phyloP scores from a whole-genome alignment of 2,797 vertebrate genomes.

The Ctenopoma kingsleyae region DNA sequence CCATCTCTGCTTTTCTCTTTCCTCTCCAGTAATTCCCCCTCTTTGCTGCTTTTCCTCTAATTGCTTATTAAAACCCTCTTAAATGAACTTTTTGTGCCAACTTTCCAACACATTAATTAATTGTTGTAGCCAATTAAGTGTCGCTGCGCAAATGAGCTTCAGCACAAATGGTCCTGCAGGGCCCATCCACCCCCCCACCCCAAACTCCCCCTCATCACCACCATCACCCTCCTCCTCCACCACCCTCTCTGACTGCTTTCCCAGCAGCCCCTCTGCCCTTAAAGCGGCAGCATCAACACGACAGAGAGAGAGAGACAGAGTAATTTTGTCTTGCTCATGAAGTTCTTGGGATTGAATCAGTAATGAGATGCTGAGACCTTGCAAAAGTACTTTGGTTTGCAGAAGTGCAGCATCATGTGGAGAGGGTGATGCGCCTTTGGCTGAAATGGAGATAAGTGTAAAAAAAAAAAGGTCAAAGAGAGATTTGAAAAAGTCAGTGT shows the following conservation, averaged over 20 bases:
- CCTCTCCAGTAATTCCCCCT: slow-evolving; percentile 80
- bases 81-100: slow-evolving; percentile 95
- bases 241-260: slow-evolving; percentile 63
- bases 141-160: slow-evolving; percentile 97
- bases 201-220: slow-evolving; percentile 1
- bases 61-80: slow-evolving; percentile 90
- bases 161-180: slow-evolving; percentile 98
- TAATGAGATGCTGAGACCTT: slow-evolving; percentile 62
- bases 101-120: slow-evolving; percentile 99
- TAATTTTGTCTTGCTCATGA: slow-evolving; percentile 30
- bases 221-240: slow-evolving; percentile 27
- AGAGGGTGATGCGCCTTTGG: slow-evolving; percentile 46
- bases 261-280: slow-evolving; percentile 79
- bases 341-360: slow-evolving; percentile 40
- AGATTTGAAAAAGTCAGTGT: slow-evolving; percentile 19
- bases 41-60: slow-evolving; percentile 82
- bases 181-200: slow-evolving; percentile 79
- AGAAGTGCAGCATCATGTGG: slow-evolving; percentile 63
- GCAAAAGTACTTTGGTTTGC: slow-evolving; percentile 34
- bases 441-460: slow-evolving; percentile 22
- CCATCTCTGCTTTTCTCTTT: slow-evolving; percentile 68
- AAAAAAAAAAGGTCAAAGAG: slow-evolving; percentile 29
- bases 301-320: slow-evolving; percentile 26
- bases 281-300: slow-evolving; percentile 70
- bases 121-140: slow-evolving; percentile 99